A percentile compares a stretch with the other conserved stretches of the same genome.
Conservation (phyloP, 1,140 invertebrate species). For the Dendrolimus kikuchii region DNA sequence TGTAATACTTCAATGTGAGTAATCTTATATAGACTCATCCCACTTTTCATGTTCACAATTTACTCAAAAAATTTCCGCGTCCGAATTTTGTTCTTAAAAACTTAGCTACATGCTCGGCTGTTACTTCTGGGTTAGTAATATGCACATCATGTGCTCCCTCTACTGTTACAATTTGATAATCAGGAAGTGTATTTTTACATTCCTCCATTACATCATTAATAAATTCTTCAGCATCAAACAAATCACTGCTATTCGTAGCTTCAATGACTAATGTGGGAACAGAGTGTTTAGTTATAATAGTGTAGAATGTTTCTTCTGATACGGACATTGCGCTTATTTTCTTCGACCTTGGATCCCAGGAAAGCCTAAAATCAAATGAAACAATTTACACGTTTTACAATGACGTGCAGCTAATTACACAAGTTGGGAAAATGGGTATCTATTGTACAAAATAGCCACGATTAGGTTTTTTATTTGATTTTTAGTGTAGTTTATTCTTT, state of each 20-base stretch:
- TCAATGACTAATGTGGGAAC: conserved; percentile 18
- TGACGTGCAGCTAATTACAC: too few relatives aligned
- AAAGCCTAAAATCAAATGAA: conserved; percentile 21
- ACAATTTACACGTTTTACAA: neutral
- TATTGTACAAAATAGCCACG: too few relatives aligned
- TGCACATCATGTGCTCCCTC: conserved; percentile 28
- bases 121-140: conserved; percentile 21
- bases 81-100: conserved; percentile 10
- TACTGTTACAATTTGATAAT: conserved; percentile 15
- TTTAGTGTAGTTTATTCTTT: too few relatives aligned
- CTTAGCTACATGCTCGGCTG: conserved; percentile 1
- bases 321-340: conserved; percentile 16
- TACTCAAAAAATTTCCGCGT: neutral
- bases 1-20: too few relatives aligned
- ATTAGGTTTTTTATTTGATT: too few relatives aligned
- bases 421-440: too few relatives aligned
- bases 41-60: conserved; percentile 2
- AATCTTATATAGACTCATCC: too few relatives aligned
- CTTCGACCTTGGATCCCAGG: conserved; percentile 31
- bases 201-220: conserved; percentile 9
- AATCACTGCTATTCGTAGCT: conserved; percentile 10
- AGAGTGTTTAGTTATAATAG: conserved; percentile 11
- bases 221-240: conserved; percentile 9
- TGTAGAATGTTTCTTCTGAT: conserved; percentile 18
- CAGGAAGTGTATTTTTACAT: conserved; percentile 11